A percentile compares a stretch with the other conserved stretches of the same genome.
These are phyloP conservation scores for Apaloderma vittatum DNA, from an alignment of 2,113 vertebrate genomes.

Conservation along the genomic window DNA sequence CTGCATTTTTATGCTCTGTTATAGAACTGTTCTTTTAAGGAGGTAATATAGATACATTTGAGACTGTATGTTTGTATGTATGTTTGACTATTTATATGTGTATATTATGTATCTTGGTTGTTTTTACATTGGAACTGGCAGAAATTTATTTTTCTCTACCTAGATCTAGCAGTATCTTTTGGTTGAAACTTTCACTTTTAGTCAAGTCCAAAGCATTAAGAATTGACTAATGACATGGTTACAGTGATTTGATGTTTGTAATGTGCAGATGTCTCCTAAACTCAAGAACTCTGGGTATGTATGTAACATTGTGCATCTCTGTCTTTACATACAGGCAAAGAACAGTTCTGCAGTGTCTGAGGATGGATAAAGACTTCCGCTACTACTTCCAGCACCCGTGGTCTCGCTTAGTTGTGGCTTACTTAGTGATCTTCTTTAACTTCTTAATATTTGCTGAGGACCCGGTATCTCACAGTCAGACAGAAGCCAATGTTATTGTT, in stretches of 20 bases:
- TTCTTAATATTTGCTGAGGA: conserved; percentile 98
- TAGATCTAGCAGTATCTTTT: background rate
- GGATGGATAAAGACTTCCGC: conserved; percentile 93
- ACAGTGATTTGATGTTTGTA: background rate
- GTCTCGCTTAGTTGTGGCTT: conserved; percentile 95
- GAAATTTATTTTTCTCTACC: background rate
- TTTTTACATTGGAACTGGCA: background rate
- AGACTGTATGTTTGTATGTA: background rate
- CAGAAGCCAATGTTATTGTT: conserved; percentile 94
- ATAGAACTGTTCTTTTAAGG: background rate
- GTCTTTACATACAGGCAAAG: conserved; percentile 77
- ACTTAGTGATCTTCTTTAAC: conserved; percentile 98
- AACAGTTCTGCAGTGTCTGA: conserved; percentile 73
- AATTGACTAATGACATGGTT: background rate
- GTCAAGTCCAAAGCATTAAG: background rate
- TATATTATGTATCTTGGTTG: background rate
- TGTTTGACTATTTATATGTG: background rate
- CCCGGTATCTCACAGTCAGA: conserved; percentile 96
- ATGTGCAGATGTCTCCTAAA: background rate
- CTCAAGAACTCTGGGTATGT: background rate
- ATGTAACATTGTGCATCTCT: conserved; percentile 4
- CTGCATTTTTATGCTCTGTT: background rate
- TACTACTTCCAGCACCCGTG: conserved; percentile 99
- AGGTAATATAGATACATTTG: background rate
- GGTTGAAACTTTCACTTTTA: background rate